Base-by-base conservation (phyloP, 1,140 invertebrate species). In the Monomorium pharaonis region DNA sequence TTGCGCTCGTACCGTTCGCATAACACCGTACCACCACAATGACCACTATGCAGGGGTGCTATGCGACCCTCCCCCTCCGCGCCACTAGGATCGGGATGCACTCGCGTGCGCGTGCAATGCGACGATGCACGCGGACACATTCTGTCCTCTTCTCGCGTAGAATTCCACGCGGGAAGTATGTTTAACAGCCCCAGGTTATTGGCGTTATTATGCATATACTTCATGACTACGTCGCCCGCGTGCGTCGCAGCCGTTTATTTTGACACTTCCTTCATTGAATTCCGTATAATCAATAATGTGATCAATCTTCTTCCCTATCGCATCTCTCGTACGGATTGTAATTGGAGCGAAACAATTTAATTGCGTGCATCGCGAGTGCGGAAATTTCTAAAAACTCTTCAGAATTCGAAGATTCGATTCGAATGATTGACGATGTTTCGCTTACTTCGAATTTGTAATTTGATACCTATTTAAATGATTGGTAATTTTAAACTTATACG, bases 41-140 rank as follows among this genome's bases (percentile, higher is more conserved):
- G 90, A 90, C 92, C 92, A 91, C 89, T 91, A 93, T 93, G 92
- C 92, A 89, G 86, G 87, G 75, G 86, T 65, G 86, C 88, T 93
- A 92, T 93, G 92, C 77, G 88, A 91, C 83, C 88, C 87, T 37
- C 89, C 89, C n/a, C 60, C 24, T 30, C 80, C 86, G 78, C 75
- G 80, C 84, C 76, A 51, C 88, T 87, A 87, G 67, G 56, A 88
- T 30, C 67, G 51, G 85, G 91, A 91, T 92, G 88, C 86, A 89
- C 85, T 89, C 85, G 84, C 62, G 75, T 80, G 85, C 88, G 85
- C 88, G 67, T 87, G 88, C 89, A 87, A 90, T 89, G 88, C 81
- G 65, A 67, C 56, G 69, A 72, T 80, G 24, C 54, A 54, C 18
- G 76, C 74, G 56, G 60, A 56, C 86, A 56, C 81, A 85, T 74